phyloP scores from a whole-genome alignment of 2,888 invertebrate species.

The Cantharis nigra region DNA sequence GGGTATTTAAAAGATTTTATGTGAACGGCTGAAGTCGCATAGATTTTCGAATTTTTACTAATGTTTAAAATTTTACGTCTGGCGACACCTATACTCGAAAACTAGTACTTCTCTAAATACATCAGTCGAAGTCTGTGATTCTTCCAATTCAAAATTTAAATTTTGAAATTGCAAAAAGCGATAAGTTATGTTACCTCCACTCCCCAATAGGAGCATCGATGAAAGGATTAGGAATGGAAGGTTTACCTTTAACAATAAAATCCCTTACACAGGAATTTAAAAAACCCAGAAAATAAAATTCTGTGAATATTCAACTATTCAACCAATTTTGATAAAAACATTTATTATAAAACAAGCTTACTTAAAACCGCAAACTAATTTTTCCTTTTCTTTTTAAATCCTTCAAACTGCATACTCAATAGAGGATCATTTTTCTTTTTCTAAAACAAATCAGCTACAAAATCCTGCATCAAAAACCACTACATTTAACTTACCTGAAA shows the following conservation, averaged over 20 bases:
- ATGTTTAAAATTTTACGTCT: neutral
- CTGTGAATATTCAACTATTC: too few species aligned
- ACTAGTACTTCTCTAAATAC: neutral
- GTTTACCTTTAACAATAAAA: too few species aligned
- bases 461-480: neutral
- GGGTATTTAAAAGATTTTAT: neutral
- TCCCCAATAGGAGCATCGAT: too few species aligned
- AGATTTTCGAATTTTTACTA: neutral
- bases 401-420: conserved; percentile 67
- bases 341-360: neutral
- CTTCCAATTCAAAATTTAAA: too few species aligned
- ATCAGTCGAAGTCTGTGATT: neutral
- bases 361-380: conserved; percentile 24
- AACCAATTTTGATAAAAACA: neutral
- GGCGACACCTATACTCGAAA: neutral
- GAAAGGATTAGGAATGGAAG: too few species aligned
- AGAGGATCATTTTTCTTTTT: conserved; percentile 70
- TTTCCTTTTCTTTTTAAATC: conserved; percentile 58
- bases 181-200: too few species aligned
- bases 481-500: conserved; percentile 36
- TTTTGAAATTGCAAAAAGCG: too few species aligned
- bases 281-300: too few species aligned
- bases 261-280: too few species aligned
- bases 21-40: neutral
- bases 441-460: conserved; percentile 53